These are phyloP conservation scores for Ptychadena robeensis DNA, from an alignment of 2,797 vertebrate genomes.

Conservation along the genomic window DNA sequence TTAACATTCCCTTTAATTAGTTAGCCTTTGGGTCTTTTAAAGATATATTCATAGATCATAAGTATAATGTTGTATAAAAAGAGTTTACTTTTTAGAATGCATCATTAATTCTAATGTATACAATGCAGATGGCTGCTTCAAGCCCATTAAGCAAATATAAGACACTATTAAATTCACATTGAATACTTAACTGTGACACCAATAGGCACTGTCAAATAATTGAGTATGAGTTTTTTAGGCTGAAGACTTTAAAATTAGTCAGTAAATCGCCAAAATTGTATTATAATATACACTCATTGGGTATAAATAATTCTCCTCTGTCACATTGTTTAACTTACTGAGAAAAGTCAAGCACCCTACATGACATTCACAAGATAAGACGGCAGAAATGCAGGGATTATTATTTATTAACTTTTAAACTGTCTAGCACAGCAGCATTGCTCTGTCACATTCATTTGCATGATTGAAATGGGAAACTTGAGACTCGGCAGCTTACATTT, in stretches of 20 bases:
- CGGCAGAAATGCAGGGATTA: slow-evolving; percentile 40
- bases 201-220: slow-evolving; percentile 22
- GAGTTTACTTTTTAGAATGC: neutral
- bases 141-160: slow-evolving; percentile 22
- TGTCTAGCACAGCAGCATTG: slow-evolving; percentile 21
- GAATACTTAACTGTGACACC: slow-evolving; percentile 19
- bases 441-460: slow-evolving; percentile 41
- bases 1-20: too few species aligned
- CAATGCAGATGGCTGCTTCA: neutral
- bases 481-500: slow-evolving; percentile 17
- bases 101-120: slow-evolving; percentile 13
- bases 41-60: neutral
- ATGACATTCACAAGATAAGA: slow-evolving; percentile 47
- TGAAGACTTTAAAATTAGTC: slow-evolving; percentile 17
- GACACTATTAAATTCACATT: slow-evolving; percentile 4
- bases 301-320: slow-evolving; percentile 48
- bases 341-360: slow-evolving; percentile 41
- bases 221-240: neutral
- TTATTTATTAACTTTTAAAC: slow-evolving; percentile 57
- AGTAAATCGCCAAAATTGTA: slow-evolving; percentile 21
- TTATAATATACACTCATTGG: slow-evolving; percentile 35
- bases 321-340: slow-evolving; percentile 48
- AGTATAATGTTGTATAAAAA: neutral
- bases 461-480: slow-evolving; percentile 41
- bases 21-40: neutral